These are phyloP conservation scores for Tetragonula carbonaria DNA, from an alignment of 2,888 invertebrate species.

Conservation along the genomic window DNA sequence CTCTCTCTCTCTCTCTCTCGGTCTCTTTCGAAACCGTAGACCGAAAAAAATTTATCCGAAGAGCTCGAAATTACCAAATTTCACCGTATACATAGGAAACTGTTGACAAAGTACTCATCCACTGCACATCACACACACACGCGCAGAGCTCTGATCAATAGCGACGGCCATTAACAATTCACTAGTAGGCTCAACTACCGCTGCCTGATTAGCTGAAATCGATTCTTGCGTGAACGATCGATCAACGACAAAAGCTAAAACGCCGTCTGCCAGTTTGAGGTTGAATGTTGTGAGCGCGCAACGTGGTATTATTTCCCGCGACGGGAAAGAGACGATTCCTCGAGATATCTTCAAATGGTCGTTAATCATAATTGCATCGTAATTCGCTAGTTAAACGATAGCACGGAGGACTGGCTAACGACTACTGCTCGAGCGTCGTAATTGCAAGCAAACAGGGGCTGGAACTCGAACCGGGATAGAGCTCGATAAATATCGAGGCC, in stretches of 20 bases:
- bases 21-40: no score
- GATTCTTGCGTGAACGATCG: not conserved
- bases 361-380: slow-evolving; percentile 1
- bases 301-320: not conserved
- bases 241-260: not conserved
- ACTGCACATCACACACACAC: no score
- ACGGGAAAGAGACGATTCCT: no score
- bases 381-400: not conserved
- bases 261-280: not conserved
- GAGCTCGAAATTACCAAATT: no score
- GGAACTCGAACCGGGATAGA: not conserved
- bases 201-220: not conserved
- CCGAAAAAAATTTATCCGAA: not conserved
- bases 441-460: not conserved
- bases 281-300: not conserved
- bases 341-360: not conserved
- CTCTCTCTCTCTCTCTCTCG: no score
- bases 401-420: not conserved
- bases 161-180: not conserved
- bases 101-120: not conserved
- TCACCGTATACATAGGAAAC: not conserved
- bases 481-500: not conserved
- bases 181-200: no score
- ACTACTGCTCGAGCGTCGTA: not conserved
- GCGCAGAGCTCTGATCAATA: not conserved